A percentile compares a stretch with the other conserved stretches of the same genome.
Conservation (phyloP, 2,113 vertebrate genomes). For the Ammodytes marinus region DNA sequence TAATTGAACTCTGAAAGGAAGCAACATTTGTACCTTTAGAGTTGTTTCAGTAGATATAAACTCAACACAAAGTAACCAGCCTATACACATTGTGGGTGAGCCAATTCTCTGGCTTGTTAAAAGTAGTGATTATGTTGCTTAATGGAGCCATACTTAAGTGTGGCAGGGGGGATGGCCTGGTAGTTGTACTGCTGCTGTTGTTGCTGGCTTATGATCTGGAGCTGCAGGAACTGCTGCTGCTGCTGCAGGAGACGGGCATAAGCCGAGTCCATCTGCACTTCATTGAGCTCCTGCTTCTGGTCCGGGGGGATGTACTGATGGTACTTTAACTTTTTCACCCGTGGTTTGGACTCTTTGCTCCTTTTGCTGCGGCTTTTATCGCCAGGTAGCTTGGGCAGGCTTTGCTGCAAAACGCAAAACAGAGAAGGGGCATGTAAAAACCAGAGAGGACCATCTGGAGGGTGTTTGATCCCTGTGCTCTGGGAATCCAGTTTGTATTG, state of each 20-base stretch:
- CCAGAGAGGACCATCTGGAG: conserved; percentile 45
- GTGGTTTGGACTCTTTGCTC: conserved; percentile 94
- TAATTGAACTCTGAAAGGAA: conserved; percentile 19
- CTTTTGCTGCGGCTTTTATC: conserved; percentile 97
- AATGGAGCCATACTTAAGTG: conserved; percentile 87
- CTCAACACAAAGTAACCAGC: not conserved
- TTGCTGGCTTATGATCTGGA: conserved; percentile 98
- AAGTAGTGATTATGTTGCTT: conserved; percentile 13
- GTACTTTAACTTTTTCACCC: conserved; percentile 97
- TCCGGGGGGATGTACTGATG: conserved; percentile 98
- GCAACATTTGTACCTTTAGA: conserved; percentile 13
- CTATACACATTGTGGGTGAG: not conserved
- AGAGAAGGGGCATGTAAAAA: conserved; percentile 50
- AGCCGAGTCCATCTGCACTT: conserved; percentile 94
- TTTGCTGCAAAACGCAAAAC: conserved; percentile 86
- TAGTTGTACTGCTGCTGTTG: conserved; percentile 96
- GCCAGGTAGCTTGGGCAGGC: conserved; percentile 88
- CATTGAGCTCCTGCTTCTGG: conserved; percentile 93
- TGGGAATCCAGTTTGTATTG: conserved; percentile 33
- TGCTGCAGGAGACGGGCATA: conserved; percentile 97
- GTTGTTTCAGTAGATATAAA: conserved; percentile 3
- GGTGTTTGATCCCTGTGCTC: conserved; percentile 37
- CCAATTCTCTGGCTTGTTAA: not conserved
- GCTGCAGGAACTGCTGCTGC: conserved; percentile 98
- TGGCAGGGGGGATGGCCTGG: conserved; percentile 89